Conservation (phyloP, 35 echinoderm and acorn worm species). For the Stichopus chloronotus region DNA sequence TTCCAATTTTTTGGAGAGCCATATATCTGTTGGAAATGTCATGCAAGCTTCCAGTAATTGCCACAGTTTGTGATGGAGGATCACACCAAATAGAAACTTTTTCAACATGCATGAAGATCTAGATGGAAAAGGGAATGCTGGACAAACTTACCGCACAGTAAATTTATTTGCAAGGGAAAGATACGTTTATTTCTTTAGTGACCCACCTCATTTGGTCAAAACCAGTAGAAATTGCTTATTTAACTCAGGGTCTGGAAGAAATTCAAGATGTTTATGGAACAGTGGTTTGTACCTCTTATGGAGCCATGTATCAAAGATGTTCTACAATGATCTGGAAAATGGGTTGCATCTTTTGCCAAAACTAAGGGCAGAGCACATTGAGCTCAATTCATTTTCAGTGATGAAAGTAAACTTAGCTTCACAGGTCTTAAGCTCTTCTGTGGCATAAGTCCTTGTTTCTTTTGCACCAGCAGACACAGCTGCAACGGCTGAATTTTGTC, state of each 20-base stretch:
- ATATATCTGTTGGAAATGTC: slow-evolving; percentile 20
- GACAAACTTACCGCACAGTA: slow-evolving; percentile 24
- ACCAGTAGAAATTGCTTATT: slow-evolving; percentile 25
- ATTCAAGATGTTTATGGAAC: slow-evolving; percentile 14
- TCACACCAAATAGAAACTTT: slow-evolving; percentile 13
- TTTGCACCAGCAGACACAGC: slow-evolving; percentile 37
- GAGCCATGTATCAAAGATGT: slow-evolving; percentile 21
- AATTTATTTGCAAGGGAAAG: slow-evolving; percentile 33
- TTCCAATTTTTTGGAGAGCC: slow-evolving; percentile 34
- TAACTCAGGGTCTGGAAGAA: slow-evolving; percentile 26
- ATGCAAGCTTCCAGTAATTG: slow-evolving; percentile 11
- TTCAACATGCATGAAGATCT: slow-evolving; percentile 41
- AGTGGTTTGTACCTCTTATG: slow-evolving; percentile 20
- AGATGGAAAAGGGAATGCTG: slow-evolving; percentile 6
- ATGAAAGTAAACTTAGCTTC: slow-evolving; percentile 16
- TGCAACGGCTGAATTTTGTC: slow-evolving; percentile 30
- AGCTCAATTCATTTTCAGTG: slow-evolving; percentile 31
- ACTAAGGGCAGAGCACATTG: slow-evolving; percentile 21
- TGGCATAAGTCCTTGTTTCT: slow-evolving; percentile 5
- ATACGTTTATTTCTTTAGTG: slow-evolving; percentile 28
- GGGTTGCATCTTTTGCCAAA: slow-evolving; percentile 39
- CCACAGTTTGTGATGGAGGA: slow-evolving; percentile 34
- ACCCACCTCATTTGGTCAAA: slow-evolving; percentile 10
- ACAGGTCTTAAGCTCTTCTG: slow-evolving; percentile 32
- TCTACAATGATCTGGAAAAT: slow-evolving; percentile 24